phyloP scores from a whole-genome alignment of 2,797 vertebrate genomes.

The Aldrovandia affinis region DNA sequence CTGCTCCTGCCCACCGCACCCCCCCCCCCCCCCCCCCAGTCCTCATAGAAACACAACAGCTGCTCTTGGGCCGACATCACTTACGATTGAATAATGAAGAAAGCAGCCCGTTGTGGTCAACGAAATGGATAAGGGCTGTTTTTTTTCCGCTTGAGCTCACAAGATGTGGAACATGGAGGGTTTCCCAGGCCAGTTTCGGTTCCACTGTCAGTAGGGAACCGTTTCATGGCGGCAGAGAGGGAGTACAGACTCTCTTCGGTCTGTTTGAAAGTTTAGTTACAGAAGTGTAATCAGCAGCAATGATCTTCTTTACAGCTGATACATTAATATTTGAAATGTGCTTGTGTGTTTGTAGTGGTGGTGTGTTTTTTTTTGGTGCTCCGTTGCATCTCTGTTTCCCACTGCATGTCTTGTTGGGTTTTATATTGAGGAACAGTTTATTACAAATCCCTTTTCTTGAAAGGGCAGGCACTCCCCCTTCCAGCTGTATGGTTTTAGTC shows the following conservation, averaged over 20 bases:
- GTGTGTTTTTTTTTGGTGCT: not conserved
- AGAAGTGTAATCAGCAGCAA: not conserved
- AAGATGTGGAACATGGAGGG: conserved; percentile 26
- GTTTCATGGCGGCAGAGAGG: not conserved
- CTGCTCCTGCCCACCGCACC: not conserved
- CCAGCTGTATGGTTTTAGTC: not conserved
- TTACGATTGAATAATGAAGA: not conserved
- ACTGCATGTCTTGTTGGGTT: not conserved
- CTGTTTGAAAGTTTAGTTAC: not conserved
- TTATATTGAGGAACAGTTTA: not conserved
- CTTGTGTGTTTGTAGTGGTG: not conserved
- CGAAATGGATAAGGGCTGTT: conserved; percentile 30
- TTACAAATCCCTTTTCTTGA: not conserved
- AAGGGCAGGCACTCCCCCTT: not conserved
- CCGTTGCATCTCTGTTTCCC: not conserved
- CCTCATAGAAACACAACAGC: not conserved
- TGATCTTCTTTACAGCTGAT: not conserved
- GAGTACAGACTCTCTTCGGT: not conserved
- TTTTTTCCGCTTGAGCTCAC: not conserved
- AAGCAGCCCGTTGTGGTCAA: conserved; percentile 32
- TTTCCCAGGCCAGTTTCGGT: conserved; percentile 24
- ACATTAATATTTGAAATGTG: not conserved
- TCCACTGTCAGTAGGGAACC: conserved; percentile 25
- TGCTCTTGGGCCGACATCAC: not conserved
- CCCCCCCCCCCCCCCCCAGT: not conserved